Base-by-base conservation (phyloP, 92 coral and sea anemone genomes). In the Scolanthus callimorphus region DNA sequence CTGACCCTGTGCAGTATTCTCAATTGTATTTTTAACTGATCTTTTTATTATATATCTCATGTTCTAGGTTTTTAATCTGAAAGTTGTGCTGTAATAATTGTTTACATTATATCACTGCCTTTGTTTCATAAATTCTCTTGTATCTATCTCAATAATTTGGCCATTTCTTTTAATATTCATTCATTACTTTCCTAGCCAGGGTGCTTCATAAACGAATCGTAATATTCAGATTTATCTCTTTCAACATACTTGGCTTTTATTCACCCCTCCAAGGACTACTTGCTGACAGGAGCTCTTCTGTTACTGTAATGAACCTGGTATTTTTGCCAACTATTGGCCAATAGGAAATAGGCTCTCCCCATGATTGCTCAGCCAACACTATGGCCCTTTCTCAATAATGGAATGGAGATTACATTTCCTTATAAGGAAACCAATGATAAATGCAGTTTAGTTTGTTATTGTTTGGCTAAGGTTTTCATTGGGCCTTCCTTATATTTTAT, bases 151-250 rank as follows among this genome's bases (percentile, higher is more conserved):
- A 34, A 6, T 46, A 4, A 46, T 46, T 46, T 9, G 52, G 11
- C 52, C 17, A 46, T 46, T 46, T 46, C 22, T 4, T 46, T 46
- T 46, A 46, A 9, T 46, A 19, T 46, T 46, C 52, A 6, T 20
- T 46, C 17, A 46, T 46, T 46, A 46, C 52, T 19, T 20, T 46
- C 4, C 22, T 46, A 19, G 22, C 52, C 22, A 46, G 59, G 46
- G 31, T 41, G 63, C 71, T 71, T 71, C 39, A 71, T 52, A 62
- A 57, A 62, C 50, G 71, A 71, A 61, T 71, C 62, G 62, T 71
- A 51, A 71, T 71, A 43, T 39, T 17, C 39, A 34, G 20, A 11
- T 70, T 38, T 25, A 31, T 46, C 37, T 51, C 38, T 62, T 20
- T 19, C 20, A 13, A 4, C 53, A 13, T 4, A 48, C 4, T 13